Evolutionary conservation across 2,797 vertebrate genomes (phyloP).

Genomic region (Ptychobarbus kaznakovi): DNA sequence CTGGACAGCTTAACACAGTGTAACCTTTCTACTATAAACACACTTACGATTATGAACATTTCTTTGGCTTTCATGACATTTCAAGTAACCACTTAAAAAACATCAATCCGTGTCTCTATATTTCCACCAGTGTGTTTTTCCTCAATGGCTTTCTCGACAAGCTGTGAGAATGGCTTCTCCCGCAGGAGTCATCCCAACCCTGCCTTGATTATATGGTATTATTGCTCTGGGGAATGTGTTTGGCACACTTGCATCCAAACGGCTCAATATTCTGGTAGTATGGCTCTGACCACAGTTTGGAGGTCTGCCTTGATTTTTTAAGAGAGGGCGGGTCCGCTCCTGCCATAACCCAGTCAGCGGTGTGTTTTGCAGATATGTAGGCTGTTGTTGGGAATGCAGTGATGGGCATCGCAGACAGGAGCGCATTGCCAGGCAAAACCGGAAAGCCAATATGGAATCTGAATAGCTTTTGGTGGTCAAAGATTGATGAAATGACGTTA

Average conservation of each 20-base stretch:
- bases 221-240: conserved; percentile 66
- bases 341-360: conserved; percentile 50
- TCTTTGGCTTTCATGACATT: conserved; percentile 29
- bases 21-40: conserved; percentile 12
- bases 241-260: conserved; percentile 65
- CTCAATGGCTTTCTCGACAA: conserved; percentile 36
- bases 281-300: conserved; percentile 65
- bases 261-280: conserved; percentile 59
- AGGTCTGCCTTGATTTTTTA: conserved; percentile 66
- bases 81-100: conserved; percentile 35
- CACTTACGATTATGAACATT: conserved; percentile 22
- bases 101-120: conserved; percentile 5
- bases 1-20: neutral
- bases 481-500: conserved; percentile 76
- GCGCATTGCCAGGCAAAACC: conserved; percentile 65
- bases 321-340: conserved; percentile 38
- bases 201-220: conserved; percentile 68
- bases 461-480: conserved; percentile 69
- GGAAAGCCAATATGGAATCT: conserved; percentile 75
- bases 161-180: conserved; percentile 36
- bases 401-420: conserved; percentile 73
- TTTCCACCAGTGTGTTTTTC: conserved; percentile 32
- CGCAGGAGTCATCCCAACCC: conserved; percentile 49
- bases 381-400: conserved; percentile 44
- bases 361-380: conserved; percentile 31